phyloP scores from a whole-genome alignment of 2,888 invertebrate species.

The Camponotus fellah region DNA sequence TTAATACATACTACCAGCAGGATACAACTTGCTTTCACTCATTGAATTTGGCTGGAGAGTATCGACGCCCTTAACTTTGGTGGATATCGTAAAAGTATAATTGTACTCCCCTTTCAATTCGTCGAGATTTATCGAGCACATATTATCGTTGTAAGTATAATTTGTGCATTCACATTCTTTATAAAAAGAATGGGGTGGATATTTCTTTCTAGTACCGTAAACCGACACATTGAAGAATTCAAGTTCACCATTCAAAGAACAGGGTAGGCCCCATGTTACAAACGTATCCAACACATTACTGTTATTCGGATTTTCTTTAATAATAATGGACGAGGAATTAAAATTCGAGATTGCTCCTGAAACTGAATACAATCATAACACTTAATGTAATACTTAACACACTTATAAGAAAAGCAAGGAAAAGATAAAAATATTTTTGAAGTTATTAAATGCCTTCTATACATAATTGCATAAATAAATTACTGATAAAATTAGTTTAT shows the following conservation, averaged over 20 bases:
- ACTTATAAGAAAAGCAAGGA: neutral
- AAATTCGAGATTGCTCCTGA: slow-evolving; percentile 77
- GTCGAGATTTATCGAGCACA: slow-evolving; percentile 69
- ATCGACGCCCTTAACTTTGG: slow-evolving; percentile 70
- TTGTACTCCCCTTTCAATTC: slow-evolving; percentile 78
- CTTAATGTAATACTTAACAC: neutral
- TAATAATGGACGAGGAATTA: slow-evolving; percentile 46
- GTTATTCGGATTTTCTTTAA: slow-evolving; percentile 65
- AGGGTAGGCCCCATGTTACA: slow-evolving; percentile 80
- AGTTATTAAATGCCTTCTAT: neutral
- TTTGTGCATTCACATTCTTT: slow-evolving; percentile 52
- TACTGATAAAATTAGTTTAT: neutral
- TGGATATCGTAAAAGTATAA: slow-evolving; percentile 77
- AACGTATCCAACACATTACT: slow-evolving; percentile 75
- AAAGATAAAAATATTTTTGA: neutral
- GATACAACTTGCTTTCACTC: slow-evolving; percentile 69
- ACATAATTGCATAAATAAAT: neutral
- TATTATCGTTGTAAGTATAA: slow-evolving; percentile 65
- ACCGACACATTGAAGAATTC: slow-evolving; percentile 76
- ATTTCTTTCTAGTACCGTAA: slow-evolving; percentile 73
- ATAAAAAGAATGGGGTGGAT: slow-evolving; percentile 53
- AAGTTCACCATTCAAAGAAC: slow-evolving; percentile 77
- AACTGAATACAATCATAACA: slow-evolving; percentile 63
- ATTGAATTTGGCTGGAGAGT: slow-evolving; percentile 64
- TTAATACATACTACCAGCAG: slow-evolving; percentile 81